Evolutionary conservation across 2,888 invertebrate species (phyloP), one percentile per base, ranked within the genome.

Genomic region (Anoncus sp.): DNA sequence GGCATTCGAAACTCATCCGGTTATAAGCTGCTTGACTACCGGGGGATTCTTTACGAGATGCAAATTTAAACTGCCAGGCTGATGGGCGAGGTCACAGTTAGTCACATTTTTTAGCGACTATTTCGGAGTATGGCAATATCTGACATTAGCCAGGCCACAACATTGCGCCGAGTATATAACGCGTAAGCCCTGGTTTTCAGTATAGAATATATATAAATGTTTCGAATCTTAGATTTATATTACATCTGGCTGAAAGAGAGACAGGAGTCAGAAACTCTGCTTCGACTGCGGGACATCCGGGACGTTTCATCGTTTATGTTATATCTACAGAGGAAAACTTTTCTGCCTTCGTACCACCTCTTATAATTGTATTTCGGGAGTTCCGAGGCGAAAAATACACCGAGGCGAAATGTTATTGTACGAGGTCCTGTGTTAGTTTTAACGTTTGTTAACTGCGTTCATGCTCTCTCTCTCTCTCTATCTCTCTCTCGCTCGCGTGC

Each of bases 401-500:
- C 89, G 90, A 85, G 86, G 89, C 90, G 85, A 89, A 90, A 90
- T 90, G 89, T 90, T 90, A 90, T 89, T 88, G 88, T 88, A 89
- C 87, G 85, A 88, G 87, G 86, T 70, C 75, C 84, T 81, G 86
- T 88, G 89, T 89, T 89, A 87, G 90, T 87, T 89, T 88, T 87
- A 89, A 84, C 87, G 89, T 90, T 90, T 89, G 90, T 89, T 89
- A 89, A 88, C 88, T 85, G 87, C 49, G 38, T 35, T 45, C 72
- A n/a, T n/a, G n/a, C n/a, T 63, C 70, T 75, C 40, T 57, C 76
- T 49, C 47, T n/a, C n/a, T n/a, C n/a, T n/a, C n/a, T n/a, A n/a
- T n/a, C n/a, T n/a, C n/a, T n/a, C n/a, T n/a, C n/a, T n/a, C n/a
- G n/a, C n/a, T n/a, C n/a, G n/a, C n/a, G n/a, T n/a, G n/a, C n/a